Percentiles rank a stretch among this genome's conserved stretches.
Conservation (phyloP, 2,113 vertebrate species). For the Indri indri region DNA sequence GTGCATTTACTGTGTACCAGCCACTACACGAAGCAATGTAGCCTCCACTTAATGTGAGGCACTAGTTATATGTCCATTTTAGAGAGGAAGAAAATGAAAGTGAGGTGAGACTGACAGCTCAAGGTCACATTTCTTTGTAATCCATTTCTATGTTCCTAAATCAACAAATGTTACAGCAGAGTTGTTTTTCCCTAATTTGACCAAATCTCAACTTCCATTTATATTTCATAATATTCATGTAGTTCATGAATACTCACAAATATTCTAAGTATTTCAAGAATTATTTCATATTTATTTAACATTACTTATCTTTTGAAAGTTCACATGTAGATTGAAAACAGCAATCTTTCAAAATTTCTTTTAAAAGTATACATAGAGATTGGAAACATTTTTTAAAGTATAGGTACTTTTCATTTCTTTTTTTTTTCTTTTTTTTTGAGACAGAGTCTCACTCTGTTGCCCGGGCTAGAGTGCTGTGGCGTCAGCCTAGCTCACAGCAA, state of each 20-base stretch:
- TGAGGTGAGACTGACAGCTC: neutral
- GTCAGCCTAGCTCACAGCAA: too few species aligned
- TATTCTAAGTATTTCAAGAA: neutral
- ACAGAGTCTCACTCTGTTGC: too few species aligned
- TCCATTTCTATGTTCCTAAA: neutral
- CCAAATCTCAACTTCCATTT: neutral
- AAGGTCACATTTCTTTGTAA: neutral
- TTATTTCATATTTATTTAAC: neutral
- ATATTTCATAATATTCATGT: neutral
- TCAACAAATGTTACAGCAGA: neutral
- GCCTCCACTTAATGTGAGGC: neutral
- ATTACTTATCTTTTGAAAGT: neutral
- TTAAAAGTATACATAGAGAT: neutral
- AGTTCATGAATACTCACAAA: neutral
- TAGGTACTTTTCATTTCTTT: neutral
- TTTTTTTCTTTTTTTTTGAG: neutral
- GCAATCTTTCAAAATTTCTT: neutral
- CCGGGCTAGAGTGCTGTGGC: too few species aligned
- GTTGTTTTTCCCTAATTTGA: neutral
- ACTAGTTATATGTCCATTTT: neutral
- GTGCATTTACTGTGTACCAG: neutral
- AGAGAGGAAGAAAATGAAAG: neutral
- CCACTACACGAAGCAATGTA: neutral
- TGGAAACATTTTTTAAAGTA: neutral
- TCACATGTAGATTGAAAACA: neutral